Conservation (phyloP, 2,113 vertebrate species). For the Anoplopoma fimbria region DNA sequence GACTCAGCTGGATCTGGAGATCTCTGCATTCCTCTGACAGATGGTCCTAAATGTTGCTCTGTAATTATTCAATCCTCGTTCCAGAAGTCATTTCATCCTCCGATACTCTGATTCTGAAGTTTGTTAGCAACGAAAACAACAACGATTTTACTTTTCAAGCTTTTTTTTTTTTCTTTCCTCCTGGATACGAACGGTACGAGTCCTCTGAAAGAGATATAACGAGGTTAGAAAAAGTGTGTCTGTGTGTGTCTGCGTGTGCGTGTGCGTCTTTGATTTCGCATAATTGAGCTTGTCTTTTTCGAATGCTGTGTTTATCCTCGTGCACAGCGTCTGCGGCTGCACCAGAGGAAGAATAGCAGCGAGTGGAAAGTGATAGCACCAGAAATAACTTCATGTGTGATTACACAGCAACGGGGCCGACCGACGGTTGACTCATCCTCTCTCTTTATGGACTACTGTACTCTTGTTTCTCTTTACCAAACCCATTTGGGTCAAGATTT, state of each 20-base stretch:
- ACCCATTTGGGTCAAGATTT: neutral
- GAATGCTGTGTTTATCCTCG: neutral
- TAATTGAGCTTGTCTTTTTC: slow-evolving; percentile 13
- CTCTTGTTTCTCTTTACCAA: neutral
- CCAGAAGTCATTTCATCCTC: neutral
- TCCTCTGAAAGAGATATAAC: neutral
- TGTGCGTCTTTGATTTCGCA: slow-evolving; percentile 18
- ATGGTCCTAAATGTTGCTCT: slow-evolving; percentile 7
- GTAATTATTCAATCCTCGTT: slow-evolving; percentile 8
- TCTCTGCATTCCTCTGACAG: slow-evolving; percentile 27
- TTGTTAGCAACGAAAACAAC: too few species aligned
- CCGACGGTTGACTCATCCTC: slow-evolving; percentile 3
- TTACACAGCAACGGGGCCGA: slow-evolving; percentile 19
- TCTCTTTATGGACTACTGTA: neutral
- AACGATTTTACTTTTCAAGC: too few species aligned
- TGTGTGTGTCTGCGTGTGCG: neutral
- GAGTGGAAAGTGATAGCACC: neutral
- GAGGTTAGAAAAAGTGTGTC: neutral
- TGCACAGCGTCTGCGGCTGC: slow-evolving; percentile 6
- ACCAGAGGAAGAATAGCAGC: slow-evolving; percentile 14
- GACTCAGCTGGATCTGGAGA: neutral
- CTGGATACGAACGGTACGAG: rapidly evolving
- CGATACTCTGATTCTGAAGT: neutral
- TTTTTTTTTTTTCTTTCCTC: neutral
- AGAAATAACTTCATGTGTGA: slow-evolving; percentile 41